A percentile compares a stretch with the other conserved stretches of the same genome.
These are phyloP conservation scores for Crypturellus tataupa DNA, from an alignment of 2,797 vertebrate genomes.

Conservation along the genomic window DNA sequence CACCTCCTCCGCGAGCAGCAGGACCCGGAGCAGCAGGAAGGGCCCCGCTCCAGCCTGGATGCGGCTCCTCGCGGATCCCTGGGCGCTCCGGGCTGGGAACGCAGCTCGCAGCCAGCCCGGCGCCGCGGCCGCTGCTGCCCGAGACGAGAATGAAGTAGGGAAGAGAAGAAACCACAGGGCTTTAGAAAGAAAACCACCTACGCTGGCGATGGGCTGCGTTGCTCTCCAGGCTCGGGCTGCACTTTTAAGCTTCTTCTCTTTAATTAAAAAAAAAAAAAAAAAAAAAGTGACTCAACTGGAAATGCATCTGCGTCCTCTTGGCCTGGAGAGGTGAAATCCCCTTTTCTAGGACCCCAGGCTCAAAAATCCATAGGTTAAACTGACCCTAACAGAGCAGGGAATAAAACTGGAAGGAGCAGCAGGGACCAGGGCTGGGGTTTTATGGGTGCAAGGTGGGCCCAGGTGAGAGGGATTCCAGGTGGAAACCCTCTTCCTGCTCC, in stretches of 20 bases:
- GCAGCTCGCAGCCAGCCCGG: background rate
- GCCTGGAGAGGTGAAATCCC: rapidly evolving
- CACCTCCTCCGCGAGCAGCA: background rate
- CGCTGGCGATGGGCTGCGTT: rapidly evolving
- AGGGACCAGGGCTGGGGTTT: background rate
- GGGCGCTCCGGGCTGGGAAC: background rate
- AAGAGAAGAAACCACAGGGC: background rate
- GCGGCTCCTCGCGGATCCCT: background rate
- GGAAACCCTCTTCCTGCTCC: background rate
- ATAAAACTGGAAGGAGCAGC: background rate
- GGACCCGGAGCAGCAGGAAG: rapidly evolving
- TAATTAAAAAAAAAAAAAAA: too few relatives aligned
- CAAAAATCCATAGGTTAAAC: background rate
- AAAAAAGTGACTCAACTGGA: background rate
- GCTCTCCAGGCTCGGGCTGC: background rate
- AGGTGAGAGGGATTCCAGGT: rapidly evolving
- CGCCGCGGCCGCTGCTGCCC: background rate
- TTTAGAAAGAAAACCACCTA: background rate
- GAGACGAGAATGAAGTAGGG: background rate
- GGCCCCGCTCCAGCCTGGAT: rapidly evolving
- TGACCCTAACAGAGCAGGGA: background rate
- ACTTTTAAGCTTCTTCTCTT: background rate
- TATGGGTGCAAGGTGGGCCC: background rate
- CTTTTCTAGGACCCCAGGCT: background rate
- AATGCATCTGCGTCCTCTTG: background rate